These are phyloP conservation scores for Drosophila varians DNA, from an alignment of 1,140 invertebrate species.

Conservation along the genomic window DNA sequence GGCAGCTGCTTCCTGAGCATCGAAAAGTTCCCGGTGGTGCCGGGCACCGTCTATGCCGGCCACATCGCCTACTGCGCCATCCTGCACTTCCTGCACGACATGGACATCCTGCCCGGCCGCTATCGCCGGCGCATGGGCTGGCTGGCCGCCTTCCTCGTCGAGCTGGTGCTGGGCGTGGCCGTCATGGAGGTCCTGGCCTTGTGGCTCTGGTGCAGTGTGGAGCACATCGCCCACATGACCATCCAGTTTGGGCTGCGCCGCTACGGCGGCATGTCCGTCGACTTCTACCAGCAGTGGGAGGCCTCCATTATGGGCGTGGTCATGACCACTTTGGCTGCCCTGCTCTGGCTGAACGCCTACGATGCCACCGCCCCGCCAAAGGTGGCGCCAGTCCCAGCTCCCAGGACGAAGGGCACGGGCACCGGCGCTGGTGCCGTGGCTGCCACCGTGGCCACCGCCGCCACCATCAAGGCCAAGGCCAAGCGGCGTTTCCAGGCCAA, in stretches of 20 bases:
- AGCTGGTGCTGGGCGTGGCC: conserved; percentile 36
- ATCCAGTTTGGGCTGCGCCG: background rate
- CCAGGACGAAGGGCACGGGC: background rate
- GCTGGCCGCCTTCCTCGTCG: conserved; percentile 17
- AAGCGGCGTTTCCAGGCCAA: background rate
- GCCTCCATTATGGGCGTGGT: conserved; percentile 11
- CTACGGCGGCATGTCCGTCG: background rate
- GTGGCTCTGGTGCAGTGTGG: conserved; percentile 34
- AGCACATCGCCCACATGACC: background rate
- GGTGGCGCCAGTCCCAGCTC: background rate
- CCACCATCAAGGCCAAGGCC: background rate
- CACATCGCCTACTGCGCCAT: conserved; percentile 40
- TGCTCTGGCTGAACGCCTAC: conserved; percentile 35
- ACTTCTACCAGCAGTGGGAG: conserved; percentile 12
- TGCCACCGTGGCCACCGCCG: background rate
- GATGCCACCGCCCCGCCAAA: conserved; percentile 20
- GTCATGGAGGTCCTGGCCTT: conserved; percentile 38
- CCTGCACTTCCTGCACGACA: conserved; percentile 34
- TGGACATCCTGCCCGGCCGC: conserved; percentile 16
- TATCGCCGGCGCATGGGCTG: conserved; percentile 22
- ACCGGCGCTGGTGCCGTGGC: too few relatives aligned
- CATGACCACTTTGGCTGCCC: conserved; percentile 24
- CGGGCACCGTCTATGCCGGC: conserved; percentile 16
- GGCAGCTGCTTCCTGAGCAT: conserved; percentile 19
- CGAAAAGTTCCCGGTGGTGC: conserved; percentile 8